Evolutionary conservation across 2,797 vertebrate species (phyloP).

Genomic region (Sphaeramia orbicularis): DNA sequence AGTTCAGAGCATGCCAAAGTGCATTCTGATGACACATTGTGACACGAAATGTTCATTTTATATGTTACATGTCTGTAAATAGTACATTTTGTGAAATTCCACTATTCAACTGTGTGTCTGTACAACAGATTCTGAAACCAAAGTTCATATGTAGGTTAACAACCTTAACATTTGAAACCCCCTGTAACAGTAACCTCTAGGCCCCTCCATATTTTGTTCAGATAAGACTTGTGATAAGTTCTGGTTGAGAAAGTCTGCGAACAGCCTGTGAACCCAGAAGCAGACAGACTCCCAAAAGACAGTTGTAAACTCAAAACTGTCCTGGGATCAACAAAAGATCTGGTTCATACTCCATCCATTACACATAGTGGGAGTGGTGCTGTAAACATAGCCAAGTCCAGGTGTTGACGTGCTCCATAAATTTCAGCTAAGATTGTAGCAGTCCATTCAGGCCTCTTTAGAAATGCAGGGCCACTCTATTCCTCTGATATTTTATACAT

Average conservation of each 20-base stretch:
- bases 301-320: conserved; percentile 41
- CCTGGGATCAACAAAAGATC: conserved; percentile 42
- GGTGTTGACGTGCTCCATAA: conserved; percentile 73
- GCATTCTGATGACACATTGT: too few relatives aligned
- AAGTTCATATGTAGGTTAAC: too few relatives aligned
- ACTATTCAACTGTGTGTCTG: too few relatives aligned
- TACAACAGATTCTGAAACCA: too few relatives aligned
- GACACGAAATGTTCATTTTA: too few relatives aligned
- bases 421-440: conserved; percentile 58
- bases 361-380: conserved; percentile 45
- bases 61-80: too few relatives aligned
- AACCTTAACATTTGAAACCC: too few relatives aligned
- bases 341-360: conserved; percentile 47
- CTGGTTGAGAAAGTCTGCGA: conserved; percentile 14
- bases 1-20: too few relatives aligned
- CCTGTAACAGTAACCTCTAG: too few relatives aligned
- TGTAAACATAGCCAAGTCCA: conserved; percentile 64
- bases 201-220: neutral
- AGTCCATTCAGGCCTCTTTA: conserved; percentile 68
- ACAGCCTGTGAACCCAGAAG: conserved; percentile 7
- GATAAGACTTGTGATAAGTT: neutral
- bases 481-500: conserved; percentile 83
- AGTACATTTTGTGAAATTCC: too few relatives aligned
- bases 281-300: conserved; percentile 48
- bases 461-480: conserved; percentile 73